phyloP scores from a whole-genome alignment of 2,113 vertebrate genomes.

The Bambusicola thoracicus region DNA sequence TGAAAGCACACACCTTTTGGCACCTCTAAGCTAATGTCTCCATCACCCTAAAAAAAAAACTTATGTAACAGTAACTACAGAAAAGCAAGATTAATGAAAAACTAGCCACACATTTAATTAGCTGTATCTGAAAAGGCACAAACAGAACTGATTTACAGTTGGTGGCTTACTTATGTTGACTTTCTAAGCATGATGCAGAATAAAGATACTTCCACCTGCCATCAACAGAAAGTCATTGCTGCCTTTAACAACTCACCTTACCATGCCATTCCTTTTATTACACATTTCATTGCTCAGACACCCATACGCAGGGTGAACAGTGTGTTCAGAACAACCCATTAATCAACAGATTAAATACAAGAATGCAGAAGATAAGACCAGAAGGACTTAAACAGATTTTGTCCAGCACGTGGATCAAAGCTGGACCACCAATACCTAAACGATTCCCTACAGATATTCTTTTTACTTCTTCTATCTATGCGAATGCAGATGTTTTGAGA shows the following conservation, averaged over 20 bases:
- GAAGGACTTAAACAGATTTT: not conserved
- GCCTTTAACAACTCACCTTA: conserved; percentile 5
- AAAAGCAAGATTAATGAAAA: not conserved
- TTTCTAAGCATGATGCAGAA: not conserved
- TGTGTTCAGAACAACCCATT: conserved; percentile 14
- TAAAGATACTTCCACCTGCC: not conserved
- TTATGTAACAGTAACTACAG: no score
- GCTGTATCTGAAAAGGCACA: not conserved
- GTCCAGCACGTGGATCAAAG: not conserved
- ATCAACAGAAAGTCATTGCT: not conserved
- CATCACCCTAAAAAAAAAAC: not conserved
- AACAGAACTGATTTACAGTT: not conserved
- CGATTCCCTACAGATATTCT: not conserved
- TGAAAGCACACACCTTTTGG: not conserved
- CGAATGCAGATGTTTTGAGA: not conserved
- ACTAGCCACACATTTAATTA: not conserved
- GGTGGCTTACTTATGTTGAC: not conserved
- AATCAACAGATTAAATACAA: not conserved
- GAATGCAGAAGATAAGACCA: not conserved
- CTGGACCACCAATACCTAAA: not conserved
- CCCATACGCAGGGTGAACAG: not conserved
- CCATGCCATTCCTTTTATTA: not conserved
- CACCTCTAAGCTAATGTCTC: not conserved
- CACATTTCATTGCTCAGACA: not conserved
- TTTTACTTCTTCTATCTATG: not conserved